Evolutionary conservation across 2,888 invertebrate species (phyloP).

Genomic region (Ormyrus pomaceus): DNA sequence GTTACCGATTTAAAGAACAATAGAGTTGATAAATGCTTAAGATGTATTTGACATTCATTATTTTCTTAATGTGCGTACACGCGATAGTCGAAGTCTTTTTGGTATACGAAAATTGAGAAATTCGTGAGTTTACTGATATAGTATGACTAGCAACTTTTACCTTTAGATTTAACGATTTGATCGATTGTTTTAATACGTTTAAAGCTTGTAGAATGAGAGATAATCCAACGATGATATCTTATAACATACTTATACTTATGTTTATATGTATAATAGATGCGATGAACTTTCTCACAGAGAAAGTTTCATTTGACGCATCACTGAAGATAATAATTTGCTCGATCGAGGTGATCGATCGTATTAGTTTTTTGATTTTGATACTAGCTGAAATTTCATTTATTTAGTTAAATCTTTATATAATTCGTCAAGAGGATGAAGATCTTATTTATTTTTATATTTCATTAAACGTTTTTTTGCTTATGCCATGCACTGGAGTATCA

Average conservation of each 20-base stretch:
- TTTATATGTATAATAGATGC: conserved; percentile 42
- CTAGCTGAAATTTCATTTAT: conserved; percentile 22
- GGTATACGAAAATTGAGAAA: conserved; percentile 44
- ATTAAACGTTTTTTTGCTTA: conserved; percentile 18
- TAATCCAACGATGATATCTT: conserved; percentile 38
- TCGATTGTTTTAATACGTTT: conserved; percentile 28
- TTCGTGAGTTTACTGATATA: conserved; percentile 6
- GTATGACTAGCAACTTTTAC: conserved; percentile 13
- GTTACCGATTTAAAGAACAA: conserved; percentile 21
- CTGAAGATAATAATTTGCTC: conserved; percentile 23
- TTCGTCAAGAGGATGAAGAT: conserved; percentile 39
- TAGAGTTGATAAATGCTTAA: background rate
- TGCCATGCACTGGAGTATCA: conserved; percentile 40
- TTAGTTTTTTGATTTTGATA: conserved; percentile 21
- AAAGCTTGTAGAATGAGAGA: conserved; percentile 31
- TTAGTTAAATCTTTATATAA: conserved; percentile 26
- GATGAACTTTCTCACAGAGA: conserved; percentile 53
- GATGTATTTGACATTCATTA: background rate
- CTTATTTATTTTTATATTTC: conserved; percentile 24
- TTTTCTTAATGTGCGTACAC: conserved; percentile 17
- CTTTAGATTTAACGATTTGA: conserved; percentile 12
- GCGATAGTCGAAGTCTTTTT: conserved; percentile 29
- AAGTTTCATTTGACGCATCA: conserved; percentile 35
- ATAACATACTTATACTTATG: conserved; percentile 40
- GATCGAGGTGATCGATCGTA: conserved; percentile 33